Evolutionary conservation across 1,140 invertebrate genomes (phyloP), one percentile per base, ranked within the genome.

Genomic region (Drosophila truncata): DNA sequence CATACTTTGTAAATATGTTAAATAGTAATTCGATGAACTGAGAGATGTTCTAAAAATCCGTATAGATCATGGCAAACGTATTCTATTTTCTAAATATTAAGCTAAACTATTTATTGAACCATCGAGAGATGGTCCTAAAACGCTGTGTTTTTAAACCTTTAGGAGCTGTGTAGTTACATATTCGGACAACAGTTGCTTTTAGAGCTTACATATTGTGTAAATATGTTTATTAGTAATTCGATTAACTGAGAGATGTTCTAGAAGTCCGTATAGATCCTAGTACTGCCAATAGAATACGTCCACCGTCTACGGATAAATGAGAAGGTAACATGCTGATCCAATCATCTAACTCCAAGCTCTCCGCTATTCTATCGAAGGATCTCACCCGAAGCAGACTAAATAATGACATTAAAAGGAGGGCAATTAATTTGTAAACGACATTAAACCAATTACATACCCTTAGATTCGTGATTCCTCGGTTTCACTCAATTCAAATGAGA

Each of bases 401-500:
- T 47, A 18, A 18, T 54, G n/a, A 77, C 23, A 46, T 49, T 27
- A 57, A 14, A 42, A 6, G 4, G 20, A 46, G 44, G 46, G 33
- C 42, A 16, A 63, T 61, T n/a, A 37, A 35, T 52, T 49, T 23
- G 14, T 16, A 8, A n/a, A 14, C 4, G n/a, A 4, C 10, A 14
- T 35, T 16, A 23, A 29, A 31, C 14, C n/a, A 9, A 20, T 46
- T 62, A 62, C 65, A 9, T 35, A 87, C 80, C 76, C 71, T 83
- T 79, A 74, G 57, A 85, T 81, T 65, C 39, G 47, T 70, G 52
- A 64, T 44, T 33, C 42, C 37, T 42, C 25, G 61, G 41, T 39
- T 63, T 39, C 60, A 69, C 54, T 80, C 59, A 83, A 80, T 72
- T 64, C 46, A 41, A 47, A 66, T 67, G 76, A 72, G 35, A 33